Base-by-base conservation (phyloP, 1,140 invertebrate species). In the Drosophila lacertosa region DNA sequence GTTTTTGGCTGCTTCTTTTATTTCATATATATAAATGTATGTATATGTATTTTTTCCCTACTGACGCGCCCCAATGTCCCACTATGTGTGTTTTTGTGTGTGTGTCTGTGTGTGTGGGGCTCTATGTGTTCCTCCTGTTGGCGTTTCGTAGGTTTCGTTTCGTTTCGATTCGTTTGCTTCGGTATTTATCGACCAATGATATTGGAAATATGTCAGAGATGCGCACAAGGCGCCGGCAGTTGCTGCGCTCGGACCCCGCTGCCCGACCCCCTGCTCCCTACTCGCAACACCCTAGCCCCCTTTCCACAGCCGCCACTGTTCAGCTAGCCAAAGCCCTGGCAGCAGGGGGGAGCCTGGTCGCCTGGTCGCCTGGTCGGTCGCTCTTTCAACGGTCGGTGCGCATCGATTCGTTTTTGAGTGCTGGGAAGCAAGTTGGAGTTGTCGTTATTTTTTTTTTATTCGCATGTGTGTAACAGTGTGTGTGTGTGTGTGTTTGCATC, bases 131-230 rank as follows among this genome's bases (percentile, higher is more conserved):
- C 6, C 18, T 47, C 53, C 16, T 32, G 44, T 69, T 50, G 33
- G 5, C 57, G 40, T 83, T 79, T 80, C 73, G 81, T 80, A 86
- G 60, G 55, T 74, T 88, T 90, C 88, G 81, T 89, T 89, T 90
- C 88, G 81, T 88, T 86, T 89, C 81, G 86, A 89, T 74, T 71
- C 72, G 63, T 78, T 77, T 69, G 74, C 78, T 86, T 72, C 75
- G 71, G 84, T 89, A 90, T 90, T 90, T 90, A 90, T 90, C 89
- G 89, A 90, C 89, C 89, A 90, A 90, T 90, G 89, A 90, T 90
- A 90, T 90, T 90, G 89, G 89, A 90, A 90, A 90, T 90, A 90
- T 90, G 89, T 90, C 89, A 90, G 89, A 86, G 83, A 86, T 90
- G 89, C 89, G 89, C 81, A 84, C 77, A 89, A 89, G 89, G 81